These are phyloP conservation scores for Callorhinus ursinus DNA, from an alignment of 2,113 vertebrate species.

Conservation along the genomic window DNA sequence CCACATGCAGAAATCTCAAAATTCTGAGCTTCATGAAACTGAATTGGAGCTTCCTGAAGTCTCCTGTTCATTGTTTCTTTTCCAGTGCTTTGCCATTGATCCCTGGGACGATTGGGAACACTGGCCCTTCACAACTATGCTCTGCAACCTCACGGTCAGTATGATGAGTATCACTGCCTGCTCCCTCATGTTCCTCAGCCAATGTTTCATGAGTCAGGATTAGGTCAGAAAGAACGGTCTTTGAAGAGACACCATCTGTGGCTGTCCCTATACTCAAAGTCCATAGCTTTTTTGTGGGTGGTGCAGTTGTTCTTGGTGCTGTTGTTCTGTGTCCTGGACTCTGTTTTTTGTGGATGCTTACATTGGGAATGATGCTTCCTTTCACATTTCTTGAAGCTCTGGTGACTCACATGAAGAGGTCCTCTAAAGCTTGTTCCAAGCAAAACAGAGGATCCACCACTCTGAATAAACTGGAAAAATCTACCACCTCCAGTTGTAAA, in stretches of 20 bases:
- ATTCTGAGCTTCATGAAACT: not conserved
- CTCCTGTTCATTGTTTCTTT: slow-evolving; percentile 77
- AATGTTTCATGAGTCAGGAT: slow-evolving; percentile 88
- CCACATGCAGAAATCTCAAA: not conserved
- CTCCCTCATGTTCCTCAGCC: slow-evolving; percentile 82
- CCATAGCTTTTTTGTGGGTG: no score
- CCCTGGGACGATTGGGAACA: slow-evolving; percentile 87
- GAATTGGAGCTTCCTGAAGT: not conserved
- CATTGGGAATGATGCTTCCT: no score
- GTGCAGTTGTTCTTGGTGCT: not conserved
- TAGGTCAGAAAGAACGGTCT: slow-evolving; percentile 86
- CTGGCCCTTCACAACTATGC: slow-evolving; percentile 86
- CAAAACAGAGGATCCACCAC: not conserved
- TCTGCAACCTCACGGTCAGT: slow-evolving; percentile 88
- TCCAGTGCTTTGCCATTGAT: slow-evolving; percentile 80
- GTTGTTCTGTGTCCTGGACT: not conserved
- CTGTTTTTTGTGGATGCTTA: not conserved
- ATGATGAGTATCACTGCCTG: slow-evolving; percentile 88
- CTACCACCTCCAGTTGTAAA: not conserved
- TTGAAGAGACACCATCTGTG: slow-evolving; percentile 49
- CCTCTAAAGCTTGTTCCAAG: not conserved
- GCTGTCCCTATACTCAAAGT: not conserved
- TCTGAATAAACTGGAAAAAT: not conserved
- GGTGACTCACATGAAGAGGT: not conserved
- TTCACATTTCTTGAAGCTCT: not conserved